Base-by-base conservation (phyloP, 2,113 vertebrate species). In the Turnix velox region DNA sequence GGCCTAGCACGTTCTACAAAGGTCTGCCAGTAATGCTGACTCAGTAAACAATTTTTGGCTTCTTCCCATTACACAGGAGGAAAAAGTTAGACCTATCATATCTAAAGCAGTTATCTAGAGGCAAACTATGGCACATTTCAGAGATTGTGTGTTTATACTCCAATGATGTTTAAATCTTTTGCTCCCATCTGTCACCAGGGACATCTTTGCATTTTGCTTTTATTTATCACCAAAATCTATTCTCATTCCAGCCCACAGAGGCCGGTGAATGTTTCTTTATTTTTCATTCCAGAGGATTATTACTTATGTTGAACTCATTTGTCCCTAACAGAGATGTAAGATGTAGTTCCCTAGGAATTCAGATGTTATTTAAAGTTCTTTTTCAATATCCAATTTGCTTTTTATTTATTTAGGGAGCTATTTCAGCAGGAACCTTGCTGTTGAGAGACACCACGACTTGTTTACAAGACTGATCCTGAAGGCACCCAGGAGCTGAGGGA, bases 281-380 rank as follows among this genome's bases (percentile, higher is more conserved):
- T 67, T 28, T 88, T 88, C 61, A 67, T 78, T 92, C 94, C 90
- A 87, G 91, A 86, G 90, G 59, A 33, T 6, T 48, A 80, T 94
- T 95, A 91, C 39, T 92, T 91, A 75, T 10, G 30, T 62, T 58
- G 58, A 95, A 87, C 61, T 49, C 67, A 72, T 94, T 89, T 90
- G 88, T 96, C 82, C 93, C 68, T 66, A 88, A 95, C 40, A n/a
- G 68, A 94, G 59, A 96, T 63, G 35, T 54, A 90, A 94, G 84
- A 95, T 72, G 68, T 69, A 90, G 91, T 88, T 97, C 92, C 78
- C 76, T 48, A 66, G 93, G 84, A 97, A 96, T 94, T 92, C 80
- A 78, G 87, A 95, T 82, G 84, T 94, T 92, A 96, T 97, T 96
- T 96, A 92, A 96, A 96, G 94, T 92, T 96, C 61, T 96, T 97